These are phyloP conservation scores for Cerastoderma edule DNA, from an alignment of 2,888 invertebrate species.

Conservation along the genomic window DNA sequence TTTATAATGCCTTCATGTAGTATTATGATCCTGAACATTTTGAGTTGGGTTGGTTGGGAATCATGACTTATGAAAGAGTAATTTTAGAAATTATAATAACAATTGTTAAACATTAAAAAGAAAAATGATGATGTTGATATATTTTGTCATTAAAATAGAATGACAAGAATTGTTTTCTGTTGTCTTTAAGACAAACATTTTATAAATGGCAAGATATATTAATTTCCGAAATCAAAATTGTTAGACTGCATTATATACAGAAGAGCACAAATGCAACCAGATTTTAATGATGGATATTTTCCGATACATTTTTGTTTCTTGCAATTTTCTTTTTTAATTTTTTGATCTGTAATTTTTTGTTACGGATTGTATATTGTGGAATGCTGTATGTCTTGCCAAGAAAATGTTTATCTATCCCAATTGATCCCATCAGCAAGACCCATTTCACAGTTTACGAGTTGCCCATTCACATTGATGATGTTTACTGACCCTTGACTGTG, in stretches of 20 bases:
- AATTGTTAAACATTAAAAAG: no score
- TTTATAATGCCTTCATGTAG: no score
- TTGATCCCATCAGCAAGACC: background rate
- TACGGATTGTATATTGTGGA: constrained; percentile 4
- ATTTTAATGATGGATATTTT: constrained; percentile 1
- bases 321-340: constrained; percentile 12
- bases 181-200: constrained; percentile 44
- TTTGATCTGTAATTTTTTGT: background rate
- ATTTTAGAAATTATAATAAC: no score
- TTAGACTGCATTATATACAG: background rate
- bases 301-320: constrained; percentile 6
- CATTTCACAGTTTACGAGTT: background rate
- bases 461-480: no score
- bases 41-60: no score
- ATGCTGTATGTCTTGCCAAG: constrained; percentile 49
- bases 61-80: no score
- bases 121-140: constrained; percentile 32
- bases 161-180: constrained; percentile 30
- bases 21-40: no score
- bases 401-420: constrained; percentile 42
- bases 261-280: constrained; percentile 26
- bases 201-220: constrained; percentile 52
- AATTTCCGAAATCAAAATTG: background rate
- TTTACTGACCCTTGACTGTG: no score
- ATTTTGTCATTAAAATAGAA: constrained; percentile 47